These are phyloP conservation scores for Periparus ater DNA, from an alignment of 2,797 vertebrate species.

Conservation along the genomic window DNA sequence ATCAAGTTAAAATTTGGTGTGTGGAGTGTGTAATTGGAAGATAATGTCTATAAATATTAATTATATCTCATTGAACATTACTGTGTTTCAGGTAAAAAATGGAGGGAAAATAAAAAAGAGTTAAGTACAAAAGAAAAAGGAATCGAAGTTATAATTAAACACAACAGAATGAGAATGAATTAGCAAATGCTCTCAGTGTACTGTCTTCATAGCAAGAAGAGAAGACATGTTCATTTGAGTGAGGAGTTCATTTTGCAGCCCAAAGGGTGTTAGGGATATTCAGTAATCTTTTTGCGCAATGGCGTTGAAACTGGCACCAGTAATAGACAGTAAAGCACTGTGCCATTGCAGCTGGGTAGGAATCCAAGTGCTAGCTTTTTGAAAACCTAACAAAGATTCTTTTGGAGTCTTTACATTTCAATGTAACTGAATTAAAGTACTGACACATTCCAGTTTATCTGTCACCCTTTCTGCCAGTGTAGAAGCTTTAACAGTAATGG, in stretches of 20 bases:
- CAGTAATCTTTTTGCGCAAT: conserved; percentile 55
- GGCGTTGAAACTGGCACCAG: conserved; percentile 36
- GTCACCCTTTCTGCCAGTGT: neutral
- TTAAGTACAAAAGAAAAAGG: conserved; percentile 36
- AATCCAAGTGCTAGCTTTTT: conserved; percentile 48
- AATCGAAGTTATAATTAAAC: conserved; percentile 37
- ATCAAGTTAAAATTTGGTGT: neutral
- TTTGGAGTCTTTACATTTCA: conserved; percentile 67
- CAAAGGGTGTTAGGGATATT: conserved; percentile 40
- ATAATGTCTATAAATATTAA: neutral
- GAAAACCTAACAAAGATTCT: conserved; percentile 67
- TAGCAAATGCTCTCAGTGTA: conserved; percentile 44
- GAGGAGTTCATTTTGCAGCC: neutral
- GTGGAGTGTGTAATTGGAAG: neutral
- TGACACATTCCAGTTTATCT: conserved; percentile 51
- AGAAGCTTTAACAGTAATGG: neutral
- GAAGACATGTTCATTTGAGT: conserved; percentile 28
- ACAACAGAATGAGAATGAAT: conserved; percentile 49
- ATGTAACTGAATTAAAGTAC: conserved; percentile 52
- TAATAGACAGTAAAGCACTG: conserved; percentile 61
- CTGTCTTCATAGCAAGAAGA: conserved; percentile 39
- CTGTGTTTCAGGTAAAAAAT: conserved; percentile 20
- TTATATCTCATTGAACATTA: neutral
- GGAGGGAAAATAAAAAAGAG: neutral
- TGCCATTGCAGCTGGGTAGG: conserved; percentile 70